Base-by-base conservation (phyloP, 2,888 invertebrate genomes). In the Xylophagus ater region DNA sequence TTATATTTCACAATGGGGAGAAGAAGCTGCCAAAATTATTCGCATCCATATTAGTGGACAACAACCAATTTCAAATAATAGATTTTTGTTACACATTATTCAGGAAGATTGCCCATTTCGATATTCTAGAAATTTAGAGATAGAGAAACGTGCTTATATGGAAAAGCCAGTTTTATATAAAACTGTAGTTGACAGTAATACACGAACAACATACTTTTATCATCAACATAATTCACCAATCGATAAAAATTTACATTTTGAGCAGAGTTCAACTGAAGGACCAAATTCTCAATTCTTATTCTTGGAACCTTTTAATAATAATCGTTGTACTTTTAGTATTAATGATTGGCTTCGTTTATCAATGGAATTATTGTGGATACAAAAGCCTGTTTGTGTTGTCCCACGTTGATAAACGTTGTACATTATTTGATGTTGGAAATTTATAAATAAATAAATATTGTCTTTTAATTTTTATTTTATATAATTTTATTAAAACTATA, bases 41-140 rank as follows among this genome's bases (percentile, higher is more conserved):
- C 57, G 62, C 5, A 65, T 71, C 47, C 60, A 58, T 42, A 69
- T 66, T 47, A 49, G 56, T 2, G 70, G 68, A 4, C 56, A 61
- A 34, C 55, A 62, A 2, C 54, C 59, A 12, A 61, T 56, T 41
- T 57, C 51, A 24, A 58, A 59, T 40, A 56, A 53, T 38, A 75
- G 76, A 13, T 75, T 76, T 50, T 53, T 71, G 3, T 51, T 75
- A 12, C 72, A 76, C 53, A 57, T 74, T 10, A 51, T 61, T 5
- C 76, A 76, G 50, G 74, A 74, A 41, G 60, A 68, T 41, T 75
- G 75, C 49, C 60, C 64, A 1, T 58, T 54, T 38, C 53, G 57
- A 37, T 57, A 59, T 40, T 29, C 46, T 23, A 34, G 45, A 17
- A 23, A 41, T 36, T 53, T 54, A 5, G 6, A 18, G 13, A 25